phyloP scores from a whole-genome alignment of 1,140 invertebrate species.

The Lordiphosa collinella region DNA sequence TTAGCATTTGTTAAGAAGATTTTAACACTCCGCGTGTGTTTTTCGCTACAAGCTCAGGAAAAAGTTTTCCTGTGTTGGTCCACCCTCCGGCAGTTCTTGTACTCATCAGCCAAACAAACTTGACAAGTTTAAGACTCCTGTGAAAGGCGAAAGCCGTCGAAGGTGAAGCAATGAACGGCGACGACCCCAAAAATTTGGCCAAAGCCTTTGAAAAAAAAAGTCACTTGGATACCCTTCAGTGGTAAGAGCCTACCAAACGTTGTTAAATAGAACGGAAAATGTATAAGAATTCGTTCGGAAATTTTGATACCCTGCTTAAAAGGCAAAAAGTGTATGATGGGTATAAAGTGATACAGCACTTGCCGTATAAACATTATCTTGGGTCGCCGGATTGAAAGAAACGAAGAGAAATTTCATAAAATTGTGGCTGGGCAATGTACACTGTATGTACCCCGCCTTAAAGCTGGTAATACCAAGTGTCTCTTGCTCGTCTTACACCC shows the following conservation, averaged over 20 bases:
- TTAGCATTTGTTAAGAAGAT: constrained; percentile 66
- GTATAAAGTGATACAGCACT: no score
- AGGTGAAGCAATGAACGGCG: constrained; percentile 8
- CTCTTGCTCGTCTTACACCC: no score
- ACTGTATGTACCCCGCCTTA: no score
- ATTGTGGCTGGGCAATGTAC: no score
- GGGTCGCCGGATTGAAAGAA: no score
- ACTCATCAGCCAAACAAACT: constrained; percentile 24
- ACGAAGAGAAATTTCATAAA: no score
- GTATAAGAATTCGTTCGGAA: no score
- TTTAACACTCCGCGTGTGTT: constrained; percentile 69
- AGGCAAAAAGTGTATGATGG: no score
- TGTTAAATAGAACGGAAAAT: no score
- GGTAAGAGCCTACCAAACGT: constrained; percentile 2
- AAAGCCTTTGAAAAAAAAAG: constrained; percentile 36
- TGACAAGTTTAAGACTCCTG: constrained; percentile 20
- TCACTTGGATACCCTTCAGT: constrained; percentile 7
- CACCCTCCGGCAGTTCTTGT: constrained; percentile 34
- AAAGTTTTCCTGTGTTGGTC: constrained; percentile 40
- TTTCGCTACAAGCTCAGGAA: constrained; percentile 53
- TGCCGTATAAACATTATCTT: no score
- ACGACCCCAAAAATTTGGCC: constrained; percentile 20
- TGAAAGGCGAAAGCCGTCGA: constrained; percentile 26
- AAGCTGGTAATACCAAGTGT: no score
- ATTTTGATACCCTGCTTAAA: no score